Evolutionary conservation across 2,113 vertebrate genomes (phyloP), one percentile per base, ranked within the genome.

Genomic region (Thamnaconus septentrionalis): DNA sequence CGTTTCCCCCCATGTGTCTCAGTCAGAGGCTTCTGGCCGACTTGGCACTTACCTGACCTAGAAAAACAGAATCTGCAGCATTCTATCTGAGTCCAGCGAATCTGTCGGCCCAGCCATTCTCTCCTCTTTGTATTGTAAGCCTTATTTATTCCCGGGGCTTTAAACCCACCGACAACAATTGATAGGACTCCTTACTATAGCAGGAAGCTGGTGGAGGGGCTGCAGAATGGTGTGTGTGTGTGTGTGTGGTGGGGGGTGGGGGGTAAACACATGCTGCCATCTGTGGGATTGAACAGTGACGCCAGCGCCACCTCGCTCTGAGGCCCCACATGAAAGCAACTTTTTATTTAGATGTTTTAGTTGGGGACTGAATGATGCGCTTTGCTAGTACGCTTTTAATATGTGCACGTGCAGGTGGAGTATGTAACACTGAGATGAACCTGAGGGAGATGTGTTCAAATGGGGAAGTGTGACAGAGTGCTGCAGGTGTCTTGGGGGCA

Each of bases 1-100:
- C 59, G 57, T 50, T 69, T 53, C 58, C 18, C 18, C 46, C 53
- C 59, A 7, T 53, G 69, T 83, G 67, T 71, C 71, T 69, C 62
- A 45, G 74, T 66, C 72, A 51, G 69, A 83, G 61, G 81, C 73
- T 75, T 69, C 69, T 84, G 81, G 68, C 70, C 57, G 18, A 78
- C 70, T 87, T 80, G 85, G 77, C 83, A 81, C 73, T 86, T 78
- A 86, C 76, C 74, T 90, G 88, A 86, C 90, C 81, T 84, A 91
- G 87, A 91, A 92, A 93, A 80, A 56, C 41, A 62, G 61, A 81
- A 71, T 70, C 58, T 50, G 64, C 59, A 67, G 52, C 76, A 62
- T 77, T 79, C 73, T 57, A 55, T 65, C 81, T 66, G 74, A 72
- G 76, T 76, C 60, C 71, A 72, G 74, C 56, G 67, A 56, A 74